These are phyloP conservation scores for Norana najaformis DNA, from an alignment of 2,888 invertebrate species.

Conservation along the genomic window DNA sequence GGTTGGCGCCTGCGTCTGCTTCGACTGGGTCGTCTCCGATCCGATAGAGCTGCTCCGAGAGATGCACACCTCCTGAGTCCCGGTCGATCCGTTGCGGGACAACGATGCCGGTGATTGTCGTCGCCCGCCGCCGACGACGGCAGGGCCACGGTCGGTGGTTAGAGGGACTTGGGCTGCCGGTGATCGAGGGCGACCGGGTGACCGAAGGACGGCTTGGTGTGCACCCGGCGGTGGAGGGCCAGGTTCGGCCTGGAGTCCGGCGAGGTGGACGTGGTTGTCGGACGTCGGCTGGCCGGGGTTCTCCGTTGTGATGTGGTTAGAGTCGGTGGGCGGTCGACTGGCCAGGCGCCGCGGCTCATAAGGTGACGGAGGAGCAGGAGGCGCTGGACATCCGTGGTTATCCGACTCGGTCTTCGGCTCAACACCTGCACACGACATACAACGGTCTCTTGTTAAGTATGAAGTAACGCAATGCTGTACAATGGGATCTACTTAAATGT, in stretches of 20 bases:
- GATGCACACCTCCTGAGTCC: constrained; percentile 20
- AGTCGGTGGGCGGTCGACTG: neutral
- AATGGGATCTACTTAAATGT: too few relatives aligned
- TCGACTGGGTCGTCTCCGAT: neutral
- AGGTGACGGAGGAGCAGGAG: neutral
- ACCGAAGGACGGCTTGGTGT: neutral
- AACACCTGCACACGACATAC: neutral
- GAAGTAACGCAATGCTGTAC: too few relatives aligned
- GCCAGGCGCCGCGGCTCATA: neutral
- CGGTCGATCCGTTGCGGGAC: neutral
- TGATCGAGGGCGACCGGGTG: neutral
- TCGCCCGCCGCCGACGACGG: neutral
- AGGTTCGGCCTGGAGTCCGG: neutral
- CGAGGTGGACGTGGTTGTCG: constrained; percentile 14
- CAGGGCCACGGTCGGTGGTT: neutral
- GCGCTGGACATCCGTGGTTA: too few relatives aligned
- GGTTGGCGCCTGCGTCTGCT: neutral
- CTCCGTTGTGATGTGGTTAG: neutral
- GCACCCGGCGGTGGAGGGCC: neutral
- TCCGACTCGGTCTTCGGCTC: neutral
- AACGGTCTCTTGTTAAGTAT: too few relatives aligned
- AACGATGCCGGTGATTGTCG: neutral
- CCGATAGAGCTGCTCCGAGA: neutral
- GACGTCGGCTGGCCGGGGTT: neutral
- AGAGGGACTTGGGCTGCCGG: neutral